Conservation (phyloP, 2,797 vertebrate genomes). For the Sardinella longiceps region DNA sequence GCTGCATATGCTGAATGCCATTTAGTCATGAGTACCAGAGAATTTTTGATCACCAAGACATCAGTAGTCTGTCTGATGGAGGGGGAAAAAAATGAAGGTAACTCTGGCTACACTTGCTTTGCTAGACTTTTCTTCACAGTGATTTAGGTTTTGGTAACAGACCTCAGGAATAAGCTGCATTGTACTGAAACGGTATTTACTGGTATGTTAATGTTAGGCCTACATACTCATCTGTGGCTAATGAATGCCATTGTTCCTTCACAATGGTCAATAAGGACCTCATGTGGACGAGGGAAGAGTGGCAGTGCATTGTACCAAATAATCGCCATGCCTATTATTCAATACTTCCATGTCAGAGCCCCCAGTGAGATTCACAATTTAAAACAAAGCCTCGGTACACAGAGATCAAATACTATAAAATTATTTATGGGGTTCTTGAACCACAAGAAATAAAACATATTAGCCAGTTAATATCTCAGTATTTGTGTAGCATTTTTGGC, state of each 20-base stretch:
- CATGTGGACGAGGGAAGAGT: constrained; percentile 20
- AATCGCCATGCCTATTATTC: not conserved
- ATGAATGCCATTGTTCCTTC: constrained; percentile 20
- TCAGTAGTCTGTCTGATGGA: not conserved
- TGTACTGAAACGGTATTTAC: not conserved
- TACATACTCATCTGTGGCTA: not conserved
- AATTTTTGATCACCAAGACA: not conserved
- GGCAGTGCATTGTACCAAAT: constrained; percentile 23
- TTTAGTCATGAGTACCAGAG: not conserved
- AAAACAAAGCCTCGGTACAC: not conserved
- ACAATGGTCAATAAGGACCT: constrained; percentile 35
- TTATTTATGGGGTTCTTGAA: not conserved
- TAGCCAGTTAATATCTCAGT: not conserved
- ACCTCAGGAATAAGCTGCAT: no score
- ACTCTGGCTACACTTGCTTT: no score
- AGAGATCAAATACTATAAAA: not conserved
- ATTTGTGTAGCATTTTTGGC: constrained; percentile 8
- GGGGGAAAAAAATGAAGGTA: not conserved
- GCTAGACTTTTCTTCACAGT: no score
- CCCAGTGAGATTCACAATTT: not conserved
- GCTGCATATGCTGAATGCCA: not conserved
- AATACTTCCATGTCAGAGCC: not conserved
- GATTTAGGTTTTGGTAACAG: no score
- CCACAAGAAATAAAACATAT: not conserved
- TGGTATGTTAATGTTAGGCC: no score